These are phyloP conservation scores for Eptatretus atami DNA, from an alignment of 2,797 vertebrate species.

Conservation along the genomic window DNA sequence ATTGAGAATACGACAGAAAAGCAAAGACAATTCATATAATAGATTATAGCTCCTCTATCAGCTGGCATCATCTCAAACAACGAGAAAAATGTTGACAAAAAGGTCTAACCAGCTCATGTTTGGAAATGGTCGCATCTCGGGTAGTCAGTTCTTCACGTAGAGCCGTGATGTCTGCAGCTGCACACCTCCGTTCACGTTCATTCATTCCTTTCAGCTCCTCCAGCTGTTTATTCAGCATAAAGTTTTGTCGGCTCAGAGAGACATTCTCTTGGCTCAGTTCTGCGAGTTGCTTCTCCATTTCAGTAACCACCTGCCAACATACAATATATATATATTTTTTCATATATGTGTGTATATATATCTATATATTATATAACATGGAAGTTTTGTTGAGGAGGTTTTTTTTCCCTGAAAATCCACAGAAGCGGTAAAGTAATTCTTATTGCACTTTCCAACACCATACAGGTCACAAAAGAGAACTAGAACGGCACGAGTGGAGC, in stretches of 20 bases:
- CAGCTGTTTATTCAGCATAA: slow-evolving; percentile 83
- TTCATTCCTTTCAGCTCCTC: slow-evolving; percentile 61
- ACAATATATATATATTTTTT: neutral
- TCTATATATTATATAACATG: too few relatives aligned
- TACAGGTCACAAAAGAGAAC: too few relatives aligned
- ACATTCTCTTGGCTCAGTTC: slow-evolving; percentile 85
- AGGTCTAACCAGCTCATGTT: slow-evolving; percentile 62
- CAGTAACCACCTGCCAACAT: slow-evolving; percentile 50
- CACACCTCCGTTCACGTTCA: slow-evolving; percentile 44
- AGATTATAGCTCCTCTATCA: too few relatives aligned
- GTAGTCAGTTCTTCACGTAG: slow-evolving; percentile 76
- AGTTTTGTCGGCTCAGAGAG: slow-evolving; percentile 94
- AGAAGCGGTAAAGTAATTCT: too few relatives aligned
- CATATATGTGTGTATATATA: too few relatives aligned
- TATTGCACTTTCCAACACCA: too few relatives aligned
- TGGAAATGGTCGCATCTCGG: slow-evolving; percentile 90
- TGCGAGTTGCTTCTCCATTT: slow-evolving; percentile 83
- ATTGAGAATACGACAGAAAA: too few relatives aligned
- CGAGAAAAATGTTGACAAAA: neutral
- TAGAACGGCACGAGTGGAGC: too few relatives aligned
- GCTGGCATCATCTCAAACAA: too few relatives aligned
- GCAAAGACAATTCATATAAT: too few relatives aligned
- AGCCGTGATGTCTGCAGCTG: slow-evolving; percentile 64
- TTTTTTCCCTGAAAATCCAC: too few relatives aligned
- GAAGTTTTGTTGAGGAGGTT: neutral